Evolutionary conservation across 2,888 invertebrate species (phyloP), one percentile per base, ranked within the genome.

Genomic region (Caenorhabditis wallacei): DNA sequence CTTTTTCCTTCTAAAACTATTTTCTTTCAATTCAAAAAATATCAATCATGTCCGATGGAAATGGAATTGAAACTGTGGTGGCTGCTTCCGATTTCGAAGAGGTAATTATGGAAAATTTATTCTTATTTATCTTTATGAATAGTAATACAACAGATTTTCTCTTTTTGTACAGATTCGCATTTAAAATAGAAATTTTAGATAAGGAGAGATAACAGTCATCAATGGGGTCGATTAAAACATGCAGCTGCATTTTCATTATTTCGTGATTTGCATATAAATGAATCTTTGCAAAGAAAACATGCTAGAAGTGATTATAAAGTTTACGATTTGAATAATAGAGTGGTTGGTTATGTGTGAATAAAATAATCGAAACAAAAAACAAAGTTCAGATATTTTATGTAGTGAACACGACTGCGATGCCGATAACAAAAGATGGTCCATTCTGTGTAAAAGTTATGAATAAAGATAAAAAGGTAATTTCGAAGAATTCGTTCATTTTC

Each of bases 391-490:
- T 82, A 16, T 82, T 82, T 46, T 72, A 82, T 61, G 78, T 82
- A 2, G 70, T 76, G 16, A 82, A 78, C 37, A 82, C 76, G 26
- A 82, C 71, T 5, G 68, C 76, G 18, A 40, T 75, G 26, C 22
- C 51, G 8, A 82, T 82, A 8, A 68, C 76, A 26, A 82, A 82
- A 43, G 76, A 78, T 24, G 76, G 57, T n/a, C 76, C 82, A 16
- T 82, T 82, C 24, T 78, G 82, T 61, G 16, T 82, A 54, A 82
- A 78, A 63, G 64, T 82, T 26, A 78, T 78, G 71, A 82, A 82
- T 35, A 82, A 82, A 40, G 82, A 82, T 54, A 61, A 72, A 48
- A 68, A 68, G 66, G 80, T 72, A 35, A 8, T 11, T 1, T 8
- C 10, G 11, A 16, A 11, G 1, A 24, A 43, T 13, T 37, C 30